Conservation (phyloP, 1,140 invertebrate genomes). For the Euura saliciscinereae region DNA sequence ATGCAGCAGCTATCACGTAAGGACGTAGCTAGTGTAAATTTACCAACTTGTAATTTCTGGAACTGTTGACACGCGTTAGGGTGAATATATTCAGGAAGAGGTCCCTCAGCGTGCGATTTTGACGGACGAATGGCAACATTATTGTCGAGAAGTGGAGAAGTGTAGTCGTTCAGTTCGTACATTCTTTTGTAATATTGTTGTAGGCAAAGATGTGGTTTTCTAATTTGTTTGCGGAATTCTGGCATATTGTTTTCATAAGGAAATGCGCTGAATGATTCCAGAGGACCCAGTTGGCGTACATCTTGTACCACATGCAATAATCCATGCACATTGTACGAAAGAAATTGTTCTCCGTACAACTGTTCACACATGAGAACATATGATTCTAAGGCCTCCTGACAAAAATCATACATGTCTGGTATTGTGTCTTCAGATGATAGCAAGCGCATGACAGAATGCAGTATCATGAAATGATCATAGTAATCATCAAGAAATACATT, state of each 20-base stretch:
- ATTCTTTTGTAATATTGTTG: constrained; percentile 29
- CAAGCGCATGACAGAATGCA: not conserved
- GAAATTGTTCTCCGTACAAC: too few species aligned
- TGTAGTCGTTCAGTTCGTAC: constrained; percentile 22
- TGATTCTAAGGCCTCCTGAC: constrained; percentile 8
- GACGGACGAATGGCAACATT: too few species aligned
- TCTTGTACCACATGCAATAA: constrained; percentile 21
- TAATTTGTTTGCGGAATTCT: not conserved
- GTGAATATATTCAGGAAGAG: too few species aligned
- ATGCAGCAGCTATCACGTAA: too few species aligned
- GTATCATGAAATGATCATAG: constrained; percentile 10
- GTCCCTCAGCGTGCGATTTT: too few species aligned
- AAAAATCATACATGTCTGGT: constrained; percentile 3
- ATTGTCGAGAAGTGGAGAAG: not conserved
- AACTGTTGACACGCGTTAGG: too few species aligned
- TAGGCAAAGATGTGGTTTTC: constrained; percentile 11
- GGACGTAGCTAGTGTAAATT: too few species aligned
- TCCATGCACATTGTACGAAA: constrained; percentile 3
- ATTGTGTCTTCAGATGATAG: not conserved
- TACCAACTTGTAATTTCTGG: too few species aligned
- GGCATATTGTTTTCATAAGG: constrained; percentile 20
- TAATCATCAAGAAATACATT: constrained; percentile 10
- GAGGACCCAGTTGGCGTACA: not conserved
- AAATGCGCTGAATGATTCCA: constrained; percentile 16
- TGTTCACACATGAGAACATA: constrained; percentile 13